Evolutionary conservation across 2,113 vertebrate species (phyloP).

Genomic region (Xerus inauris): DNA sequence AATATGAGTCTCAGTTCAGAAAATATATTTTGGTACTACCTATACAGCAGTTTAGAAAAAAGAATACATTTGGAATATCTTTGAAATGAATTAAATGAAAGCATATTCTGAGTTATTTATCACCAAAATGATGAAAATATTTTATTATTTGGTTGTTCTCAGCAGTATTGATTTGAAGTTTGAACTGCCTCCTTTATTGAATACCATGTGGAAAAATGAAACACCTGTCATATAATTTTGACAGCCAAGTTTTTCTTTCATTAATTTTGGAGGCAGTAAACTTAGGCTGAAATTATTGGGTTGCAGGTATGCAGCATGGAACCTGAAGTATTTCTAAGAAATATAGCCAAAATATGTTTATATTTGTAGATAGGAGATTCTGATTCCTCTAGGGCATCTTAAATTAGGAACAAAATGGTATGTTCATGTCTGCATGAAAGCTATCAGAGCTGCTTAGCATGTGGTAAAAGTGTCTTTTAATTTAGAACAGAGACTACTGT

Average conservation of each 20-base stretch:
- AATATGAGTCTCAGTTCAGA: not conserved
- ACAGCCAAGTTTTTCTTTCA: constrained; percentile 17
- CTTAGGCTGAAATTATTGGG: not conserved
- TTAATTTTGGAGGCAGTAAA: not conserved
- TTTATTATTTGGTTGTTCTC: constrained; percentile 47
- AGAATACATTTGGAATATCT: constrained; percentile 11
- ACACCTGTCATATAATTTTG: not conserved
- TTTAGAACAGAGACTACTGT: not conserved
- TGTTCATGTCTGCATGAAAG: not conserved
- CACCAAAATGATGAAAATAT: constrained; percentile 47
- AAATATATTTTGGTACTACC: not conserved
- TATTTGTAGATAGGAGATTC: constrained; percentile 25
- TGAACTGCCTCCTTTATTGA: not conserved
- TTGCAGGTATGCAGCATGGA: not conserved
- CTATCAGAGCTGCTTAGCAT: not conserved
- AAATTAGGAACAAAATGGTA: constrained; percentile 47
- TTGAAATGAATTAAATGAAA: constrained; percentile 36
- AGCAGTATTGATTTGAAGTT: constrained; percentile 51
- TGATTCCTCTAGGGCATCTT: not conserved
- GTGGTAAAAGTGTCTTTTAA: not conserved
- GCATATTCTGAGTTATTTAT: not conserved
- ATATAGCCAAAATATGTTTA: not conserved
- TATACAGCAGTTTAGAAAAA: not conserved
- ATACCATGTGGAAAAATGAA: not conserved
- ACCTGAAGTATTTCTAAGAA: constrained; percentile 23